phyloP scores from a whole-genome alignment of 2,888 invertebrate species.

The Lasius fuliginosus region DNA sequence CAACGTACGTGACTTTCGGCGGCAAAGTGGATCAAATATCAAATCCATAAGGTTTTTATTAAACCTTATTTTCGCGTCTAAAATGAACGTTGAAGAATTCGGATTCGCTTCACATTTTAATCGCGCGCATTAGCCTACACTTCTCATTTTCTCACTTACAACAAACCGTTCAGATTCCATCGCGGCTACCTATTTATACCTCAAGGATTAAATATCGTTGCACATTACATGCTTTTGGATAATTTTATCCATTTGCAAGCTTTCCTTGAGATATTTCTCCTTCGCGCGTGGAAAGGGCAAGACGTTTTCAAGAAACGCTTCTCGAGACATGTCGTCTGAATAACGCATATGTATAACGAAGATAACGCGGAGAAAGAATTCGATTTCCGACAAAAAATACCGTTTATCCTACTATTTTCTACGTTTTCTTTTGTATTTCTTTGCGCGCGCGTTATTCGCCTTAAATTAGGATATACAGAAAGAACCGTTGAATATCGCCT shows the following conservation, averaged over 20 bases:
- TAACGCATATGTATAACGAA: constrained; percentile 42
- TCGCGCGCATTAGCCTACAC: neutral
- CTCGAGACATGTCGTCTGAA: constrained; percentile 34
- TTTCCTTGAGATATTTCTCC: neutral
- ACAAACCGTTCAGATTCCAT: constrained; percentile 10
- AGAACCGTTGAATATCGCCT: constrained; percentile 53
- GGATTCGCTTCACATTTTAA: neutral
- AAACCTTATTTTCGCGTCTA: constrained; percentile 14
- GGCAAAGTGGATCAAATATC: neutral
- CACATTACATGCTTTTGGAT: neutral
- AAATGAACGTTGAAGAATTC: neutral
- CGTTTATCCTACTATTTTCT: constrained; percentile 45
- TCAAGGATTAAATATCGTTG: constrained; percentile 23
- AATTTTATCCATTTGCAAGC: neutral
- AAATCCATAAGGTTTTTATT: constrained; percentile 21
- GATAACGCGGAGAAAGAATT: constrained; percentile 41
- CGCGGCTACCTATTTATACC: neutral
- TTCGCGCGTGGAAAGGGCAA: constrained; percentile 33
- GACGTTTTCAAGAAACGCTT: constrained; percentile 44
- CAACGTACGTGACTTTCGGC: constrained; percentile 22
- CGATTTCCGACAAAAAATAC: constrained; percentile 46
- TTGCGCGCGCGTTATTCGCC: constrained; percentile 7
- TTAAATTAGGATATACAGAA: constrained; percentile 60
- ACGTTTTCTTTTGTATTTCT: constrained; percentile 21
- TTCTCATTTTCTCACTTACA: neutral